Conservation (phyloP, 2,113 vertebrate genomes). For the Hystrix brachyura region DNA sequence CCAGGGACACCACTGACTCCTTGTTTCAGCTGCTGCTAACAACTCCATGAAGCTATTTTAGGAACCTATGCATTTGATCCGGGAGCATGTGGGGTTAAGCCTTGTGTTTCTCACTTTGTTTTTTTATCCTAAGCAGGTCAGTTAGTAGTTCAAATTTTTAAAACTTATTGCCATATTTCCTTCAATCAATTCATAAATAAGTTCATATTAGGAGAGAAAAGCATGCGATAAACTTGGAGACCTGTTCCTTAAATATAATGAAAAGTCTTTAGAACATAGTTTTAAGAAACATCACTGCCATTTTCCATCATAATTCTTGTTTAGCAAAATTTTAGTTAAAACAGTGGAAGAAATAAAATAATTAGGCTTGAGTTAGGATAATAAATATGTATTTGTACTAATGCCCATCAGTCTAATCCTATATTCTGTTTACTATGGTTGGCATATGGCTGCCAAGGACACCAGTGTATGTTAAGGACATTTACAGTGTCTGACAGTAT, state of each 20-base stretch:
- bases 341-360: not conserved
- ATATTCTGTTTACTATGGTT: not conserved
- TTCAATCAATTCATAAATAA: slow-evolving; percentile 26
- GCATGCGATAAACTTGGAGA: not conserved
- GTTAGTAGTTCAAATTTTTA: slow-evolving; percentile 50
- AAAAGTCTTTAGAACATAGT: not conserved
- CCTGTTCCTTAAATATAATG: slow-evolving; percentile 40
- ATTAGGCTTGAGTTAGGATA: not conserved
- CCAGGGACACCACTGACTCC: slow-evolving; percentile 10
- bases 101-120: slow-evolving; percentile 71
- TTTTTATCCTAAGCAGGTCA: slow-evolving; percentile 74
- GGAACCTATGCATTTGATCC: slow-evolving; percentile 74
- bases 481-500: not conserved
- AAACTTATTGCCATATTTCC: slow-evolving; percentile 60
- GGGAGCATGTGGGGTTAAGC: slow-evolving; percentile 77
- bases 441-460: not conserved
- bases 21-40: slow-evolving; percentile 70
- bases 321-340: slow-evolving; percentile 27
- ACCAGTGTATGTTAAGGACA: not conserved
- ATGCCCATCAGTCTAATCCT: not conserved
- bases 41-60: slow-evolving; percentile 75
- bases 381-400: slow-evolving; percentile 11
- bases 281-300: not conserved
- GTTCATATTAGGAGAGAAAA: slow-evolving; percentile 12
- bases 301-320: slow-evolving; percentile 28